Percentiles rank a stretch among this genome's conserved stretches.
Conservation (phyloP, 2,888 invertebrate genomes). For the Nomada goodeniana region DNA sequence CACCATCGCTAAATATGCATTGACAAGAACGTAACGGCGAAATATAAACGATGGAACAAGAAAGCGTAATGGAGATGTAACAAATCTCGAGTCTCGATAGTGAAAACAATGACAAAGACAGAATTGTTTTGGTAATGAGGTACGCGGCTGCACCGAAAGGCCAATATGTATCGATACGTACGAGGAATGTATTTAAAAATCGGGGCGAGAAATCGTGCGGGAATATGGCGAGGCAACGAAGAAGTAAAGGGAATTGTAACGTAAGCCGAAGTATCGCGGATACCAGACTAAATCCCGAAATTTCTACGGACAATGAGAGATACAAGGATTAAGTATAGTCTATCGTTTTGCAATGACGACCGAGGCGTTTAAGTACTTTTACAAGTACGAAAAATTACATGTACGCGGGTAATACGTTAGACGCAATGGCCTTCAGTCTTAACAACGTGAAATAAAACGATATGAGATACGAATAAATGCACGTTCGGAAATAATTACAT, state of each 20-base stretch:
- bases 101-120: constrained; percentile 21
- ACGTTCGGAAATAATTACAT: constrained; percentile 36
- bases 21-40: neutral
- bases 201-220: neutral
- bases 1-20: constrained; percentile 30
- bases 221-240: no score
- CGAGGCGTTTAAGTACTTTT: constrained; percentile 59
- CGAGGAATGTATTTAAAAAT: neutral
- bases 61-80: neutral
- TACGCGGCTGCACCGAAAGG: constrained; percentile 41
- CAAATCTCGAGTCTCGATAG: neutral
- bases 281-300: neutral
- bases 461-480: constrained; percentile 36
- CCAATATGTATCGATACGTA: constrained; percentile 7
- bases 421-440: constrained; percentile 67
- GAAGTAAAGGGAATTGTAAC: no score
- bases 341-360: constrained; percentile 36
- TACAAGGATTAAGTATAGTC: constrained; percentile 32
- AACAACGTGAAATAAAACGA: constrained; percentile 46
- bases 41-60: neutral
- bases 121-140: constrained; percentile 12
- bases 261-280: no score
- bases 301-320: constrained; percentile 33
- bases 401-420: constrained; percentile 40
- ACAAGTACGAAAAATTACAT: constrained; percentile 46